Conservation (phyloP, 2,888 invertebrate genomes). For the Andrena chrysosceles region DNA sequence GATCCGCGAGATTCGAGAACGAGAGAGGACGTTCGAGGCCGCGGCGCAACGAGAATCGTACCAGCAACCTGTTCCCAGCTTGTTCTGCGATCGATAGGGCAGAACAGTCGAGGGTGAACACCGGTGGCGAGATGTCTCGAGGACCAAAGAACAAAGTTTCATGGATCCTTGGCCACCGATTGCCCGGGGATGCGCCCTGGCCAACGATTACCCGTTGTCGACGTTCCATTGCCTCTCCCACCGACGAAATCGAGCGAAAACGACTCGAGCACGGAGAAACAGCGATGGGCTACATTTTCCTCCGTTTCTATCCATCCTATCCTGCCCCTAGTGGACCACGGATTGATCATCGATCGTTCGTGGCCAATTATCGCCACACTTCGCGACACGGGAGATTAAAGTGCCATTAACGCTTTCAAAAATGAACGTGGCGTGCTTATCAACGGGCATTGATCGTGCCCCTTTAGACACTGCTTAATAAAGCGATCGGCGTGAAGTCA, state of each 20-base stretch:
- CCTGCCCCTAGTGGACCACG: neutral
- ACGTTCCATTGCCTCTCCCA: too few species aligned
- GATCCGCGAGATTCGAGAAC: neutral
- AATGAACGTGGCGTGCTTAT: slow-evolving; percentile 35
- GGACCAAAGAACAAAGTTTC: neutral
- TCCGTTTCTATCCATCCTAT: too few species aligned
- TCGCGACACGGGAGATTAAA: neutral
- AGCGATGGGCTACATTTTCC: too few species aligned
- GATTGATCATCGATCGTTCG: slow-evolving; percentile 10
- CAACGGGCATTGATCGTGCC: slow-evolving; percentile 34
- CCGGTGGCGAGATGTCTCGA: neutral
- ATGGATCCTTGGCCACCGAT: neutral
- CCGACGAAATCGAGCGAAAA: too few species aligned
- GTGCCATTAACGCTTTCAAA: slow-evolving; percentile 1
- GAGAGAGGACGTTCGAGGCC: neutral
- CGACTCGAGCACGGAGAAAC: too few species aligned
- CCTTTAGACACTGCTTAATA: slow-evolving; percentile 31
- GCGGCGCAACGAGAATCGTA: neutral
- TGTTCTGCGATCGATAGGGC: neutral
- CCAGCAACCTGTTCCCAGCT: neutral
- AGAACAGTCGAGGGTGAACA: too few species aligned
- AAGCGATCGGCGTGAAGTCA: slow-evolving; percentile 36
- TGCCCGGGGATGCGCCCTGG: neutral
- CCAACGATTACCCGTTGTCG: neutral
- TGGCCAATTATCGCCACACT: slow-evolving; percentile 14